Percentiles rank a stretch among this genome's conserved stretches.
phyloP scores from a whole-genome alignment of 2,113 vertebrate genomes.

The Phalacrocorax carbo region DNA sequence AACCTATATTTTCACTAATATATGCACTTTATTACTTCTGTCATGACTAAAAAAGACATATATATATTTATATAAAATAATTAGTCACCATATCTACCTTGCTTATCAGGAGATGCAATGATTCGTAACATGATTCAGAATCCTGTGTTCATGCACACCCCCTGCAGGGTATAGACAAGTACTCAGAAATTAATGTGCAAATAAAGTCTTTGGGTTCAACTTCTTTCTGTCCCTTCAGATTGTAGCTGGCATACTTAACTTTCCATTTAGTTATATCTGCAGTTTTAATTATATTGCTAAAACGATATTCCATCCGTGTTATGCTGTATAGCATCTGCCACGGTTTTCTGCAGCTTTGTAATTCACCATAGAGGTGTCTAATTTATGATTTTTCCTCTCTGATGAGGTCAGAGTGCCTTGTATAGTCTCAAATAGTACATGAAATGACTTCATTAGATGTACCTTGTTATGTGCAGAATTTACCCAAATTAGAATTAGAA shows the following conservation, averaged over 20 bases:
- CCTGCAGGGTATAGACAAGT: not conserved
- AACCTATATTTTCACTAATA: not conserved
- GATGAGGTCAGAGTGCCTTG: not conserved
- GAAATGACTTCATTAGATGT: not conserved
- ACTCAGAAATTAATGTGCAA: not conserved
- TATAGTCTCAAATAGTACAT: not conserved
- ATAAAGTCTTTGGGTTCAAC: not conserved
- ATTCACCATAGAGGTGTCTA: not conserved
- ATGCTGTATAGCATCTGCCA: not conserved
- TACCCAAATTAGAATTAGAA: not conserved
- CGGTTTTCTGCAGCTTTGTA: not conserved
- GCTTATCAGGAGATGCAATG: not conserved
- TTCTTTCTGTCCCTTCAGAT: not conserved
- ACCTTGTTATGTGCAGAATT: not conserved
- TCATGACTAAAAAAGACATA: not conserved
- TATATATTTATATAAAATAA: not conserved
- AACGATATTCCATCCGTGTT: not conserved
- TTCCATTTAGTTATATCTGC: not conserved
- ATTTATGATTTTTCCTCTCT: not conserved
- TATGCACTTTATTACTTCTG: not conserved
- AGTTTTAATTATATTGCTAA: not conserved
- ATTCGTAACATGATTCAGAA: not conserved
- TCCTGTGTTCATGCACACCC: not conserved
- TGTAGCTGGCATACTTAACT: not conserved
- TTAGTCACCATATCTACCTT: not conserved